A percentile compares a stretch with the other conserved stretches of the same genome.
These are phyloP conservation scores for Dromiciops gliroides DNA, from an alignment of 2,113 vertebrate species.

Conservation along the genomic window DNA sequence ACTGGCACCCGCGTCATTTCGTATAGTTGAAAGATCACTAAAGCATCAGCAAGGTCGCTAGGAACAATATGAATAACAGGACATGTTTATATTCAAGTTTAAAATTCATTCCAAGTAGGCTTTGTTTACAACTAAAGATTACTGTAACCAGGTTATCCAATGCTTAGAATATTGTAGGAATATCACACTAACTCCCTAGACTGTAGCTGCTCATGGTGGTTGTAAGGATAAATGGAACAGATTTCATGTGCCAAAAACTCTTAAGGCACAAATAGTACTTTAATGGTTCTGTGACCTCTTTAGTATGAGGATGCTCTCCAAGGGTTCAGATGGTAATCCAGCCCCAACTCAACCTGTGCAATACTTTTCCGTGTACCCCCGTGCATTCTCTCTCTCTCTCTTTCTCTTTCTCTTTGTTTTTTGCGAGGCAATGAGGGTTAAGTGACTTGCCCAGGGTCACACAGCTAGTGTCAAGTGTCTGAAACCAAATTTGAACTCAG, in stretches of 20 bases:
- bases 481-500: no score
- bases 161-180: constrained; percentile 45
- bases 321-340: background rate
- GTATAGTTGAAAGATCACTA: constrained; percentile 93
- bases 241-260: constrained; percentile 39
- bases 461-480: no score
- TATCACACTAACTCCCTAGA: constrained; percentile 41
- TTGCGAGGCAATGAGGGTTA: no score
- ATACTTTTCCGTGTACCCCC: background rate
- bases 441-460: no score
- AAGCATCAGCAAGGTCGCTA: constrained; percentile 89
- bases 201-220: constrained; percentile 37
- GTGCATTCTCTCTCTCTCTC: no score
- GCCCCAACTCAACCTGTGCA: background rate
- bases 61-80: constrained; percentile 47
- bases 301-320: background rate
- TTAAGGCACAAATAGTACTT: constrained; percentile 27
- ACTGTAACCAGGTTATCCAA: background rate
- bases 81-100: background rate
- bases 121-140: constrained; percentile 13
- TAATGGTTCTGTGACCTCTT: constrained; percentile 8
- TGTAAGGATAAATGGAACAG: constrained; percentile 40
- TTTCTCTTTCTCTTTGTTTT: no score
- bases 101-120: background rate
- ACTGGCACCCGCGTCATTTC: constrained; percentile 91